Evolutionary conservation across 2,797 vertebrate species (phyloP), one percentile per base, ranked within the genome.

Genomic region (Rhynchonycteris naso): DNA sequence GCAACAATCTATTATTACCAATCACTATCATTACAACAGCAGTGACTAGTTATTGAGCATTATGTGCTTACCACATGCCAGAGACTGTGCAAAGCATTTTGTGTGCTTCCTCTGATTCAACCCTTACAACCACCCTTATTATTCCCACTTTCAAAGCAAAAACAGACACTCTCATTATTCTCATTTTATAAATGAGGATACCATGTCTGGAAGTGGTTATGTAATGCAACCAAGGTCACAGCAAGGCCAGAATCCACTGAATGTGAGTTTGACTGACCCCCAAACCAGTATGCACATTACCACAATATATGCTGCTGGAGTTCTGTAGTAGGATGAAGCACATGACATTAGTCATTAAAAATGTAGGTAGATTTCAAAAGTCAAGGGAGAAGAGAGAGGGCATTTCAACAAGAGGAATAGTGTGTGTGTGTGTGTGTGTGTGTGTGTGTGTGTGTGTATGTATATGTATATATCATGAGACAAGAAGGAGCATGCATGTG

Each of bases 11-110:
- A 56, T 81, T 90, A n/a, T 90, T 75, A 85, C 63, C 72, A 93
- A 66, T 90, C 47, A 83, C 22, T 91, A 69, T 65, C 63, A 92
- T 92, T 91, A 79, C 71, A 76, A 88, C 56, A 93, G 76, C 33
- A 91, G 78, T 71, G 7, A 19, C 30, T 80, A 56, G 47, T 94
- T 89, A 72, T 58, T 94, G 56, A 87, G 38, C n/a, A 65, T 38
- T 83, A 61, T 80, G 28, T 63, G n/a, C 22, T 81, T 50, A 71
- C 76, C 35, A 30, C 38, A 79, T 63, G 15, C 14, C 52, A 92
- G n/a, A 52, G 63, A 65, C 56, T 58, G 0, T 71, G 33, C 52
- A 90, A 58, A 95, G 33, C 52, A 88, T 69, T 94, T 86, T 87
- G 54, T 79, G 16, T 90, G 15, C 59, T 9, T 90, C 79, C 54